Conservation (phyloP, 2,797 vertebrate genomes). For the Graptemys geographica region DNA sequence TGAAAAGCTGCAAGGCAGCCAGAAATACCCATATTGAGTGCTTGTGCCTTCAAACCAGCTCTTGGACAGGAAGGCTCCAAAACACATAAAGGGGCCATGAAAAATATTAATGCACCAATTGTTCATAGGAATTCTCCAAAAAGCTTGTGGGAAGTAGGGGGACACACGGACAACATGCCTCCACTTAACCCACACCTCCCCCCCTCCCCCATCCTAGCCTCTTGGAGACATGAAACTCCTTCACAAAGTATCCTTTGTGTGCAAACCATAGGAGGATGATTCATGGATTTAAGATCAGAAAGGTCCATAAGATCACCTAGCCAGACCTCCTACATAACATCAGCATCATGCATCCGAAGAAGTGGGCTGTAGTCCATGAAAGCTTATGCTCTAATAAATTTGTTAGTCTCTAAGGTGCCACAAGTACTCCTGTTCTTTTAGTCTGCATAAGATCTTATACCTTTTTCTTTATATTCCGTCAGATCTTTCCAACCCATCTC, state of each 20-base stretch:
- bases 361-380: no score
- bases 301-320: not conserved
- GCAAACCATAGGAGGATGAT: not conserved
- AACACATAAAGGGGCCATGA: not conserved
- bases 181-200: no score
- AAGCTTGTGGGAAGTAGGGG: not conserved
- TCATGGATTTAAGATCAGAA: not conserved
- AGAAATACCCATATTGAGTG: not conserved
- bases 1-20: not conserved
- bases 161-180: not conserved
- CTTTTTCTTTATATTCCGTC: not conserved
- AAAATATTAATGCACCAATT: not conserved
- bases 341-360: not conserved
- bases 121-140: not conserved
- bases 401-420: no score
- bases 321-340: not conserved
- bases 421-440: not conserved
- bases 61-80: not conserved
- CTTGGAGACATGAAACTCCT: not conserved
- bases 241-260: not conserved
- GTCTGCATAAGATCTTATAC: not conserved
- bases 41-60: not conserved
- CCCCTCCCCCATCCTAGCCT: not conserved
- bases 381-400: no score
- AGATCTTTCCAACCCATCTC: not conserved